Conservation (phyloP, 2,888 invertebrate species). For the Serrognathus titanus region DNA sequence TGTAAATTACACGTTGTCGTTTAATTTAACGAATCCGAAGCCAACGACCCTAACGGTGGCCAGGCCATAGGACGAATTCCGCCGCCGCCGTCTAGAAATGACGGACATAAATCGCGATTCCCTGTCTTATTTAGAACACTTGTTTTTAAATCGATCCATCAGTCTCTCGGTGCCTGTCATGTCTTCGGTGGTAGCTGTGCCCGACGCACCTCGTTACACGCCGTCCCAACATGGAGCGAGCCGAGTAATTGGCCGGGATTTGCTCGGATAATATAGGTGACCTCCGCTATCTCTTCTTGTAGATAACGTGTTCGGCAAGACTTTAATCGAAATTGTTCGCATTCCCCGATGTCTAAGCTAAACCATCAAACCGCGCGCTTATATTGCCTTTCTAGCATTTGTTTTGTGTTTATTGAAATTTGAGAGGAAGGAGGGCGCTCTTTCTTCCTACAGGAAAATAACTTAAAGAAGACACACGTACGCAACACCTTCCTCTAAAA, state of each 20-base stretch:
- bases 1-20: no score
- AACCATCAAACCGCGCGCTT: slow-evolving; percentile 32
- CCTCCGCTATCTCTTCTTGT: slow-evolving; percentile 32
- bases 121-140: background rate
- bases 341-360: slow-evolving; percentile 42
- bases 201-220: slow-evolving; percentile 1
- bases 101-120: background rate
- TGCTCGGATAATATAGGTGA: slow-evolving; percentile 33
- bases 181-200: background rate
- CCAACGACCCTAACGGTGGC: no score
- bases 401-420: slow-evolving; percentile 11
- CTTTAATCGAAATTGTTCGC: slow-evolving; percentile 45
- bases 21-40: no score
- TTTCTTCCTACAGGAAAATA: no score
- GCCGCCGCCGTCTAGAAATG: background rate
- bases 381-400: slow-evolving; percentile 14
- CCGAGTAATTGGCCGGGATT: slow-evolving; percentile 31
- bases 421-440: no score
- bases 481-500: no score
- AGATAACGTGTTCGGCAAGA: slow-evolving; percentile 41
- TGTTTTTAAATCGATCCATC: slow-evolving; percentile 2
- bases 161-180: background rate
- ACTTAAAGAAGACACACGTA: no score
- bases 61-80: no score
- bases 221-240: background rate